Base-by-base conservation (phyloP, 2,797 vertebrate genomes). In the Lophotriccus pileatus region DNA sequence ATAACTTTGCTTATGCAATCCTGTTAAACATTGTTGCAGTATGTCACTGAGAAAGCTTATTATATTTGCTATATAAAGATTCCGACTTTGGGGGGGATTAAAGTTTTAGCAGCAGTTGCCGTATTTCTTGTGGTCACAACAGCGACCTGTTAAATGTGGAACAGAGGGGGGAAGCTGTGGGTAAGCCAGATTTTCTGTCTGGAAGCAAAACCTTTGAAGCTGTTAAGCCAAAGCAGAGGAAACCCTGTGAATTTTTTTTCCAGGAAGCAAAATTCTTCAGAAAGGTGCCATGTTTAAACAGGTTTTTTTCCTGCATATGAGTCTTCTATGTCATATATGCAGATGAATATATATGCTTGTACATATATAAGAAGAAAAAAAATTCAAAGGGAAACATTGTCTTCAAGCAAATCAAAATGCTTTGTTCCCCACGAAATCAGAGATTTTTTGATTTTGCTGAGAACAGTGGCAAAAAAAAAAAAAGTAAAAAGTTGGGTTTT, bases 1-100 rank as follows among this genome's bases (percentile, higher is more conserved):
- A 55, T 32, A 89, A 66, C 58, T 93, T 90, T 83, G 60, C 68
- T 87, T 89, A 44, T 80, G 78, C 90, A 95, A 62, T 85, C 60
- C 68, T 92, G 87, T 85, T 85, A 72, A 84, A 74, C 46, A 25
- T 77, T 70, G 69, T 95, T 92, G 84, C 75, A 69, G 16, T 72
- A 7, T 85, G 68, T 64, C 86, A 75, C 68, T 85, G 79, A 90
- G 84, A 87, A 74, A 94, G 79, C 46, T 95, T 47, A 46, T 90
- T 96, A 34, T 72, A 47, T 92, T 91, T 84, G 43, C 64, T 81
- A 4, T 55, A 30, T 56, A 55, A 72, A 87, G 88, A 92, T 87
- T 82, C 69, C 1, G 3, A 47, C 59, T 95, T 91, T 18, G 25
- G 18, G 9, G 24, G 44, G 52, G 76, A 53, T 83, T 94, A 95